A percentile compares a stretch with the other conserved stretches of the same genome.
Conservation (phyloP, 2,888 invertebrate species). For the Timema podura region DNA sequence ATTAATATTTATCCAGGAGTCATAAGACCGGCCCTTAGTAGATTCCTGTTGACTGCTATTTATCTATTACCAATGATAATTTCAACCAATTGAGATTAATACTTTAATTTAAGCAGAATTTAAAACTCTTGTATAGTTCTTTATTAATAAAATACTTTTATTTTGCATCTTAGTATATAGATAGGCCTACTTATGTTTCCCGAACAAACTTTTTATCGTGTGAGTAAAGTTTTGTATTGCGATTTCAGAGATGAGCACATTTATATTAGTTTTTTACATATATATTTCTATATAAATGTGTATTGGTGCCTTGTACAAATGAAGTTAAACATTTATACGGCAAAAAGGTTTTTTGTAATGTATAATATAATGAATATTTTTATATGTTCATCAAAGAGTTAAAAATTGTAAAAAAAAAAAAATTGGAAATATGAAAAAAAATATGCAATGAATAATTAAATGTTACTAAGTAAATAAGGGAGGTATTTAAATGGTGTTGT, state of each 20-base stretch:
- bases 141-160: too few relatives aligned
- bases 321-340: constrained; percentile 54
- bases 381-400: constrained; percentile 52
- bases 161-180: too few relatives aligned
- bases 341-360: constrained; percentile 58
- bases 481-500: constrained; percentile 30
- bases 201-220: constrained; percentile 14
- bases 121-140: too few relatives aligned
- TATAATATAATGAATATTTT: constrained; percentile 64
- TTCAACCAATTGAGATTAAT: too few relatives aligned
- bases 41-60: too few relatives aligned
- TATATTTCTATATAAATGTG: constrained; percentile 36
- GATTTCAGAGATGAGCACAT: constrained; percentile 28
- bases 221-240: constrained; percentile 23
- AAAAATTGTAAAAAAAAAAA: constrained; percentile 20
- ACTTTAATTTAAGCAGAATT: too few relatives aligned
- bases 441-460: constrained; percentile 27
- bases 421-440: constrained; percentile 26
- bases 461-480: constrained; percentile 4
- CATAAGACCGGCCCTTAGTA: too few relatives aligned
- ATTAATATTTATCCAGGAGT: too few relatives aligned
- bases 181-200: too few relatives aligned
- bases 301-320: constrained; percentile 50
- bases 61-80: too few relatives aligned
- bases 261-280: constrained; percentile 28